phyloP scores from a whole-genome alignment of 2,888 invertebrate species.

The Aromia moschata region DNA sequence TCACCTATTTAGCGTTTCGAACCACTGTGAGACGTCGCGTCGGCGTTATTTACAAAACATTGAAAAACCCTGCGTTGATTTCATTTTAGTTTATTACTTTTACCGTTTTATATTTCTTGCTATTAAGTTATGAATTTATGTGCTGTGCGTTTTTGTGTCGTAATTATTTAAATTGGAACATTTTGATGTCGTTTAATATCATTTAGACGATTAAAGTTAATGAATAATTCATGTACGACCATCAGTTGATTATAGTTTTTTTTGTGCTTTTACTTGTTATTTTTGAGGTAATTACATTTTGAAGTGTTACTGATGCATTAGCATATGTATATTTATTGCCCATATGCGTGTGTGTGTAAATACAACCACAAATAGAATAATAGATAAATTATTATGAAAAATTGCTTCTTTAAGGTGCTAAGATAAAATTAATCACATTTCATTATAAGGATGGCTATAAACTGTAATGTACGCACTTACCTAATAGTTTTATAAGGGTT shows the following conservation, averaged over 20 bases:
- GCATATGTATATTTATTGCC: constrained; percentile 19
- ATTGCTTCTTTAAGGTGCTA: constrained; percentile 12
- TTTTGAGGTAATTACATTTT: constrained; percentile 33
- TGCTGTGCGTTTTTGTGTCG: background rate
- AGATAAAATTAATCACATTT: constrained; percentile 28
- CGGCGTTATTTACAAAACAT: too few relatives aligned
- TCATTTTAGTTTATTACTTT: too few relatives aligned
- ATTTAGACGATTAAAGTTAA: constrained; percentile 24
- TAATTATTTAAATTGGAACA: constrained; percentile 17
- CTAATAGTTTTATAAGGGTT: too few relatives aligned
- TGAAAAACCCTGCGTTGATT: too few relatives aligned
- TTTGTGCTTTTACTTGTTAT: constrained; percentile 34
- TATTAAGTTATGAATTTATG: too few relatives aligned
- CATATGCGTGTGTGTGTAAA: constrained; percentile 20
- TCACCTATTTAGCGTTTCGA: too few relatives aligned
- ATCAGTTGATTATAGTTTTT: constrained; percentile 31
- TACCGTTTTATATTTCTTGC: too few relatives aligned
- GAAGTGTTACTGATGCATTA: constrained; percentile 32
- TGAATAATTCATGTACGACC: constrained; percentile 33
- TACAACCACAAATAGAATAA: constrained; percentile 17
- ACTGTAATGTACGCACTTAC: too few relatives aligned
- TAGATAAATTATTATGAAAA: constrained; percentile 8
- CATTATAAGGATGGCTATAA: too few relatives aligned
- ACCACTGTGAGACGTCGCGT: too few relatives aligned
- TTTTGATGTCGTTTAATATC: constrained; percentile 11